Evolutionary conservation across 2,888 invertebrate genomes (phyloP).

Genomic region (Hedya salicella): DNA sequence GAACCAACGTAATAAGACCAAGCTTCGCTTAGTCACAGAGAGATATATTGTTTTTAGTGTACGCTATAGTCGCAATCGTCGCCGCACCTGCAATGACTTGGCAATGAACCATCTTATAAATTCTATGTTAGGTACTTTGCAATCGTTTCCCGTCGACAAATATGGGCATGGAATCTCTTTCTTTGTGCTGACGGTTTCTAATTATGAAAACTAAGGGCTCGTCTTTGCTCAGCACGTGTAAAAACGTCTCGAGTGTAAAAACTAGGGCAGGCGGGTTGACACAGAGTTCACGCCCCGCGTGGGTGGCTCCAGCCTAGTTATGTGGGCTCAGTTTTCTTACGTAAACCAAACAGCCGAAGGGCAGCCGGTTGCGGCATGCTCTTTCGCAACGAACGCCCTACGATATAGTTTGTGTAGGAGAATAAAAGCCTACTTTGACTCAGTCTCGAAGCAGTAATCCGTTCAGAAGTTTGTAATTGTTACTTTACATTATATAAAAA

Average conservation of each 20-base stretch:
- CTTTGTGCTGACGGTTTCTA: slow-evolving; percentile 15
- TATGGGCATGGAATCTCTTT: slow-evolving; percentile 14
- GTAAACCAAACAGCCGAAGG: slow-evolving; percentile 80
- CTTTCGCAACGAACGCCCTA: slow-evolving; percentile 74
- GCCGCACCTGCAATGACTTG: slow-evolving; percentile 23
- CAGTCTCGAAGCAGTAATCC: slow-evolving; percentile 12
- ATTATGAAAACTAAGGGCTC: slow-evolving; percentile 28
- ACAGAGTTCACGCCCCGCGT: slow-evolving; percentile 73
- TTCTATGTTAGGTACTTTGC: slow-evolving; percentile 9
- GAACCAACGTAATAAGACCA: slow-evolving; percentile 5
- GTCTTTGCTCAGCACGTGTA: slow-evolving; percentile 54
- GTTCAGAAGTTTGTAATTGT: background rate
- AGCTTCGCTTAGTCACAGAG: slow-evolving; percentile 15
- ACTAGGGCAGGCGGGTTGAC: slow-evolving; percentile 78
- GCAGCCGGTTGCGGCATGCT: slow-evolving; percentile 72
- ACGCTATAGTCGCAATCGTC: background rate
- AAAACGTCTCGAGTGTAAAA: slow-evolving; percentile 62
- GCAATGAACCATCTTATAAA: slow-evolving; percentile 23
- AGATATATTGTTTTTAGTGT: slow-evolving; percentile 6
- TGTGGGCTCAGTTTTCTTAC: slow-evolving; percentile 67
- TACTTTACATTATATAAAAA: slow-evolving; percentile 5
- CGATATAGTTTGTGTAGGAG: slow-evolving; percentile 52
- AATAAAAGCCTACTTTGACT: slow-evolving; percentile 32
- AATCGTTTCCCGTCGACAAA: slow-evolving; percentile 25
- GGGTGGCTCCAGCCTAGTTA: slow-evolving; percentile 74